Conservation (phyloP, 2,113 vertebrate species). For the Acanthisitta chloris region DNA sequence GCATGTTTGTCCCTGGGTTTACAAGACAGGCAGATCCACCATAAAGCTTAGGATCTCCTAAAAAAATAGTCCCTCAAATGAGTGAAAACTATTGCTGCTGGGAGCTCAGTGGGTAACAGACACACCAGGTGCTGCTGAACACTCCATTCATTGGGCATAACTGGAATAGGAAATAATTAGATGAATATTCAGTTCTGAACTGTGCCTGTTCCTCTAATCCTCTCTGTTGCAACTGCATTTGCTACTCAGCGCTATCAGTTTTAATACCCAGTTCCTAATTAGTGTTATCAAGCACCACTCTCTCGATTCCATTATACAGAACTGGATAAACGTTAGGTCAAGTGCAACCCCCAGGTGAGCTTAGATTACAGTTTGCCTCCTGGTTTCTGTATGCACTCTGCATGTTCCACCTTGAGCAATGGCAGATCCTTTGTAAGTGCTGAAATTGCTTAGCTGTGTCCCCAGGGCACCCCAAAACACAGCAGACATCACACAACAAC, state of each 20-base stretch:
- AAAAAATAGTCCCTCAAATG: background rate
- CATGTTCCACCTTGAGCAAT: background rate
- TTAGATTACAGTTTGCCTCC: background rate
- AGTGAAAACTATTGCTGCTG: background rate
- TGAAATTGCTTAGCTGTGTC: background rate
- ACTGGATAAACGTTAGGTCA: background rate
- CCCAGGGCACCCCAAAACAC: background rate
- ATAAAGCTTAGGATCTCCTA: background rate
- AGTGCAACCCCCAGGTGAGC: conserved; percentile 2
- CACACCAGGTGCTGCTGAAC: background rate
- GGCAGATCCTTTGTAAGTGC: background rate
- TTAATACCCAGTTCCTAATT: conserved; percentile 46
- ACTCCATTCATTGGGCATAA: background rate
- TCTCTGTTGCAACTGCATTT: background rate
- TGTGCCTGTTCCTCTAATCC: conserved; percentile 8
- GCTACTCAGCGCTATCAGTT: background rate
- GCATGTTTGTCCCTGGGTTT: background rate
- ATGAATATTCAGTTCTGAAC: background rate
- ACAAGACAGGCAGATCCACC: background rate
- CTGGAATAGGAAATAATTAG: conserved; percentile 8
- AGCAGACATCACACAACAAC: background rate
- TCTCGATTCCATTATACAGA: background rate
- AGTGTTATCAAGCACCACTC: conserved; percentile 14
- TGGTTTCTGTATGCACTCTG: background rate
- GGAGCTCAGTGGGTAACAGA: background rate